A percentile compares a stretch with the other conserved stretches of the same genome.
Conservation (phyloP, 2,888 invertebrate genomes). For the Himalopsyche japonica region DNA sequence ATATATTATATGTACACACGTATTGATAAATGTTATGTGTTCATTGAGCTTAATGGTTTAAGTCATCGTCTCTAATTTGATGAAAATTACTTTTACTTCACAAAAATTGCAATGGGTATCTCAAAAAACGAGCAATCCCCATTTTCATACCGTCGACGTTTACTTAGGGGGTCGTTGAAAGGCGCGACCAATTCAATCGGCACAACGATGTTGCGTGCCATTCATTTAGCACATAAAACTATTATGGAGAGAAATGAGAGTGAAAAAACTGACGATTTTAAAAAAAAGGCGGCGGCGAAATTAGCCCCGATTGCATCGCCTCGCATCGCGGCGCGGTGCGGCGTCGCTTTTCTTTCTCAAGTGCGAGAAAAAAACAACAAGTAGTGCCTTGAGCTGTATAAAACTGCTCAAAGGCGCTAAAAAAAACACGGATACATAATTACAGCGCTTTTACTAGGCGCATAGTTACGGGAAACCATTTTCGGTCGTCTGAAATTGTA, state of each 20-base stretch:
- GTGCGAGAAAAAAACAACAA: not conserved
- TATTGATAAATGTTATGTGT: too few relatives aligned
- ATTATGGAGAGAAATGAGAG: not conserved
- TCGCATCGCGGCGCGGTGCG: not conserved
- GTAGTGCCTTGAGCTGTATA: not conserved
- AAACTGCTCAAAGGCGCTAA: not conserved
- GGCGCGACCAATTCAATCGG: not conserved
- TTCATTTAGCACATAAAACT: not conserved
- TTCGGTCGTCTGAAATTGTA: not conserved
- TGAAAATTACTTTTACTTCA: too few relatives aligned
- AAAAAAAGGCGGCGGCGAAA: not conserved
- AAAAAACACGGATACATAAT: constrained; percentile 8
- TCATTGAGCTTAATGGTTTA: too few relatives aligned
- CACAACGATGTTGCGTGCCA: not conserved
- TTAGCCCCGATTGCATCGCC: not conserved
- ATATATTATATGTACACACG: too few relatives aligned
- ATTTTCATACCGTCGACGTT: not conserved
- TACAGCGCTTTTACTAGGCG: not conserved
- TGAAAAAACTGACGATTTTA: not conserved
- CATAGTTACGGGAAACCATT: not conserved
- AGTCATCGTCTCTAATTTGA: too few relatives aligned
- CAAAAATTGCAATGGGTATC: too few relatives aligned
- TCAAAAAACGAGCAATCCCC: too few relatives aligned
- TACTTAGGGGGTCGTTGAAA: not conserved
- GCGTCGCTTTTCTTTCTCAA: not conserved